A percentile compares a stretch with the other conserved stretches of the same genome.
Evolutionary conservation across 2,113 vertebrate genomes (phyloP).

Genomic region (Chascanopsetta lugubris): DNA sequence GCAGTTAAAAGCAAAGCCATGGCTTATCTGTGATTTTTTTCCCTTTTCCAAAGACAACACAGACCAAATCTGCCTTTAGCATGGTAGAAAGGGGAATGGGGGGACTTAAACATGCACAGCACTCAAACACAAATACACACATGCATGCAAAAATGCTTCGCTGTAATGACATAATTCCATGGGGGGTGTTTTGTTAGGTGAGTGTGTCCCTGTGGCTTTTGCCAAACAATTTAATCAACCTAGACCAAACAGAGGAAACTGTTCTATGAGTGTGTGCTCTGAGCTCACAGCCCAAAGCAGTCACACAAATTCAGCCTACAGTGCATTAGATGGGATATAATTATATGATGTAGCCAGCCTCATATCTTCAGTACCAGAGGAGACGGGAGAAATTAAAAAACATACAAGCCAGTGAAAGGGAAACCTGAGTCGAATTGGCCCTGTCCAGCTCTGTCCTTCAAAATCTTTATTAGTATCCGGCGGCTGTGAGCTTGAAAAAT

Average conservation of each 20-base stretch:
- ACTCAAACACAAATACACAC: conserved; percentile 18
- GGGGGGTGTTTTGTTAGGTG: conserved; percentile 23
- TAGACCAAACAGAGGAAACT: conserved; percentile 28
- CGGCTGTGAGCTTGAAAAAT: conserved; percentile 34
- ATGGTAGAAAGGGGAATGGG: not conserved
- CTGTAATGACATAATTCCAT: conserved; percentile 34
- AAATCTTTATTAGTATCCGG: conserved; percentile 35
- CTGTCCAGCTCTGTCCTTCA: not conserved
- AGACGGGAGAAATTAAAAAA: not conserved
- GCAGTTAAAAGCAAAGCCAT: conserved; percentile 36
- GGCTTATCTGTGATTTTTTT: conserved; percentile 49
- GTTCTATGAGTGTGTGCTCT: conserved; percentile 6
- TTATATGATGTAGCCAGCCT: not conserved
- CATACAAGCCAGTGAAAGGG: not conserved
- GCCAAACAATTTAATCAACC: conserved; percentile 43
- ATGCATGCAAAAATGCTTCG: conserved; percentile 5
- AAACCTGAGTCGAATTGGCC: conserved; percentile 31
- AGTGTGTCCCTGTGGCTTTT: conserved; percentile 30
- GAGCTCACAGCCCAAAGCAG: too few relatives aligned
- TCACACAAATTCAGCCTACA: too few relatives aligned
- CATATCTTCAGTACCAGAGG: not conserved
- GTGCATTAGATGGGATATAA: too few relatives aligned
- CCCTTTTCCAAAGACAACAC: conserved; percentile 65
- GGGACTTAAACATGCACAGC: conserved; percentile 32
- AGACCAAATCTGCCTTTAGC: conserved; percentile 45